Evolutionary conservation across 1,140 invertebrate species (phyloP).

Genomic region (Papilio aristodemus): DNA sequence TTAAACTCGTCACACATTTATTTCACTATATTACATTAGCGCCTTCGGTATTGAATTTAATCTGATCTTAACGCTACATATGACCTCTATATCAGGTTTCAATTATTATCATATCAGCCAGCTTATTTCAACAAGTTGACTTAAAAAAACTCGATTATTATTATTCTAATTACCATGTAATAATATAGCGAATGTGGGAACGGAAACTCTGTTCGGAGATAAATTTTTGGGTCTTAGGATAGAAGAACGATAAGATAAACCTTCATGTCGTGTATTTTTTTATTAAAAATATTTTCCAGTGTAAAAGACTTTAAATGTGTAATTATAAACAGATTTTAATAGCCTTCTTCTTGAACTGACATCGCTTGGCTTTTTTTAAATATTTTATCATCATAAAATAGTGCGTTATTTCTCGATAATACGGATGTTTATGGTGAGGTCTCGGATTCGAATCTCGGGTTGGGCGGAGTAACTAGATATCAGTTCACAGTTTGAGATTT

Average conservation of each 20-base stretch:
- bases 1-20: neutral
- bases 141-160: neutral
- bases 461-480: no score
- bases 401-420: no score
- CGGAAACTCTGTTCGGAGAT: constrained; percentile 8
- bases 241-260: constrained; percentile 8
- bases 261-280: neutral
- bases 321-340: neutral
- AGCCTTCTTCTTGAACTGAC: no score
- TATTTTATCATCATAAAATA: no score
- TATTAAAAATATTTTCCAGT: neutral
- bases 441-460: no score
- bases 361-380: no score
- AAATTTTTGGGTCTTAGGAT: constrained; percentile 1
- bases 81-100: neutral
- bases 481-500: no score
- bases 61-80: neutral
- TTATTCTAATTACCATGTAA: constrained; percentile 12
- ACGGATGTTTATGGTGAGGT: no score
- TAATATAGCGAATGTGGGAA: constrained; percentile 18
- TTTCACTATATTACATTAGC: neutral
- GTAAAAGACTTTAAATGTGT: neutral
- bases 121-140: neutral
- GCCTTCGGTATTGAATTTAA: neutral
- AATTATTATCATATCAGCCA: constrained; percentile 2